Conservation (phyloP, 1,140 invertebrate species). For the Pogonomyrmex californicus region DNA sequence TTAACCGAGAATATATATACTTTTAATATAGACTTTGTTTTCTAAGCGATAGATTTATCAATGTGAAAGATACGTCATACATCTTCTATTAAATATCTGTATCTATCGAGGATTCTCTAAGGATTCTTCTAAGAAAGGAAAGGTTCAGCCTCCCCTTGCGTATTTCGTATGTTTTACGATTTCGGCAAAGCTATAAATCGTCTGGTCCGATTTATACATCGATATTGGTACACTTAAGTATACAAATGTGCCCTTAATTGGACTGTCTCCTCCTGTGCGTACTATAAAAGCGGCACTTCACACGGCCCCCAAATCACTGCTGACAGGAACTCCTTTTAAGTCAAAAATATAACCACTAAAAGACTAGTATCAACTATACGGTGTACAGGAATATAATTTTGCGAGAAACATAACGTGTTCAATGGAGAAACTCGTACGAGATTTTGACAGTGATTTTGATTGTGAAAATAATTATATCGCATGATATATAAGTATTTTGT, state of each 20-base stretch:
- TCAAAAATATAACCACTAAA: constrained; percentile 72
- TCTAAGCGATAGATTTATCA: neutral
- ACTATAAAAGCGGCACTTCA: constrained; percentile 75
- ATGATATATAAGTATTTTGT: neutral
- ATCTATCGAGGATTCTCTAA: constrained; percentile 49
- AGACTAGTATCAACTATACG: constrained; percentile 42
- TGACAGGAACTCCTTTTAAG: constrained; percentile 72
- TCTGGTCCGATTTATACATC: constrained; percentile 80
- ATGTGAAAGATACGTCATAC: neutral
- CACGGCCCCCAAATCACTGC: constrained; percentile 73
- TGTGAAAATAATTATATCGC: neutral
- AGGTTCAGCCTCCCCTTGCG: constrained; percentile 42
- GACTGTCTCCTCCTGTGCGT: constrained; percentile 77
- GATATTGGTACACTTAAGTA: constrained; percentile 82
- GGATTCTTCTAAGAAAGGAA: constrained; percentile 48
- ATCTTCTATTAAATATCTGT: constrained; percentile 27
- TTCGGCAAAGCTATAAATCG: constrained; percentile 82
- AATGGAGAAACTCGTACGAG: neutral
- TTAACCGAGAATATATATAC: neutral
- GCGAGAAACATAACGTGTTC: neutral
- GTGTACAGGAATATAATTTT: neutral
- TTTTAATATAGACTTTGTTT: constrained; percentile 17
- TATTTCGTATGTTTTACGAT: constrained; percentile 81
- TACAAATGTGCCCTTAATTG: constrained; percentile 84
- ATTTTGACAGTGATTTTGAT: constrained; percentile 14